Conservation (phyloP, 2,888 invertebrate genomes). For the Ligdia adustata region DNA sequence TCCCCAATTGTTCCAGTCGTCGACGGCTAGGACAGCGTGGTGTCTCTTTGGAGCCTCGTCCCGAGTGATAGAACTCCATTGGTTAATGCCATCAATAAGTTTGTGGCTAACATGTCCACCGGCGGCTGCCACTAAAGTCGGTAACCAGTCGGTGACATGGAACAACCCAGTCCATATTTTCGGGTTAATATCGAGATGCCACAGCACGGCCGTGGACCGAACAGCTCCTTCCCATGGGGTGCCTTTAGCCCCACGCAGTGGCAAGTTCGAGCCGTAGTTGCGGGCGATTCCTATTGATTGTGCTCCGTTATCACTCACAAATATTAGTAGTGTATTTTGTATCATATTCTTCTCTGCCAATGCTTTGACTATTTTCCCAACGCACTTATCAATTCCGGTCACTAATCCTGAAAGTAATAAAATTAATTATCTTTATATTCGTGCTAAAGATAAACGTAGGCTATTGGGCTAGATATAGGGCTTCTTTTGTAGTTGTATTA, state of each 20-base stretch:
- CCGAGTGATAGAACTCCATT: conserved; percentile 83
- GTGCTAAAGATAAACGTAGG: too few species aligned
- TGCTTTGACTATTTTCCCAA: conserved; percentile 88
- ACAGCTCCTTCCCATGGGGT: conserved; percentile 92
- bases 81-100: conserved; percentile 85
- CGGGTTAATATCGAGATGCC: conserved; percentile 79
- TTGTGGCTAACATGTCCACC: conserved; percentile 43
- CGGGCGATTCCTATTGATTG: conserved; percentile 85
- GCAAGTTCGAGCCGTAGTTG: conserved; percentile 90
- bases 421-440: neutral
- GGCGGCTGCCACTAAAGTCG: conserved; percentile 83
- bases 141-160: conserved; percentile 91
- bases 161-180: conserved; percentile 81
- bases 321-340: conserved; percentile 90
- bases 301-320: conserved; percentile 93
- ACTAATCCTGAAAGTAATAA: conserved; percentile 78
- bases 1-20: conserved; percentile 63
- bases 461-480: too few species aligned
- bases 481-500: too few species aligned
- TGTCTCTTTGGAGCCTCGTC: conserved; percentile 61
- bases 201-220: conserved; percentile 87
- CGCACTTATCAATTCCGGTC: conserved; percentile 89
- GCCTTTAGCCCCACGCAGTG: conserved; percentile 89
- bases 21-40: conserved; percentile 81
- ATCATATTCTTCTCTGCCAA: conserved; percentile 86